Evolutionary conservation across 2,113 vertebrate species (phyloP).

Genomic region (Onychostoma macrolepis): DNA sequence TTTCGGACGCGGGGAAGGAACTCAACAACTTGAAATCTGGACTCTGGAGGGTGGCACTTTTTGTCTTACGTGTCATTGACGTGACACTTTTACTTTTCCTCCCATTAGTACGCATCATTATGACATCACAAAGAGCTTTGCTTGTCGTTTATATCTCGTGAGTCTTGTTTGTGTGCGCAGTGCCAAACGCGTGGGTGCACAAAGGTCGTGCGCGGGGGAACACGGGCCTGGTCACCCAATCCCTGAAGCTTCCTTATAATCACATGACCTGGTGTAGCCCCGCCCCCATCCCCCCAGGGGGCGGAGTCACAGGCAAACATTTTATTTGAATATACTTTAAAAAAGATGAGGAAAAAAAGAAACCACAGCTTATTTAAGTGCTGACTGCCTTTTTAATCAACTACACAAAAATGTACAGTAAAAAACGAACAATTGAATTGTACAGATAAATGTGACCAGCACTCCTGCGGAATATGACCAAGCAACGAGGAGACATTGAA

Average conservation of each 20-base stretch:
- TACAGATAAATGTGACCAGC: constrained; percentile 99
- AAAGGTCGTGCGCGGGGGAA: constrained; percentile 65
- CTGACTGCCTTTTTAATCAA: constrained; percentile 99
- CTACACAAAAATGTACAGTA: constrained; percentile 99
- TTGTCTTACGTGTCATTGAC: constrained; percentile 87
- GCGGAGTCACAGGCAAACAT: constrained; percentile 85
- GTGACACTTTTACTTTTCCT: constrained; percentile 93
- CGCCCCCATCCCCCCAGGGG: constrained; percentile 66
- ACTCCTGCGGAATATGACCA: constrained; percentile 96
- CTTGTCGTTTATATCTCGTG: constrained; percentile 99
- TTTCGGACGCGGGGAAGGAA: constrained; percentile 60
- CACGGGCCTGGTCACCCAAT: constrained; percentile 74
- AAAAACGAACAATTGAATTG: constrained; percentile 92
- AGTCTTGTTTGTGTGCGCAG: constrained; percentile 99
- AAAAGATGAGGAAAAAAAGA: constrained; percentile 65
- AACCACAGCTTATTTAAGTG: constrained; percentile 97
- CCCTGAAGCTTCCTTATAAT: constrained; percentile 84
- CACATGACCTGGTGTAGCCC: constrained; percentile 84
- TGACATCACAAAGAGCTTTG: constrained; percentile 97
- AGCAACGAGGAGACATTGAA: constrained; percentile 98
- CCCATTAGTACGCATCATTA: constrained; percentile 99
- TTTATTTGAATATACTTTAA: constrained; percentile 92
- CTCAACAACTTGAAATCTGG: constrained; percentile 71
- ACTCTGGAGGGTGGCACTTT: constrained; percentile 77
- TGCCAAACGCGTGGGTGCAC: constrained; percentile 88